Evolutionary conservation across 1,140 invertebrate genomes (phyloP).

Genomic region (Hesperophylax magnus): DNA sequence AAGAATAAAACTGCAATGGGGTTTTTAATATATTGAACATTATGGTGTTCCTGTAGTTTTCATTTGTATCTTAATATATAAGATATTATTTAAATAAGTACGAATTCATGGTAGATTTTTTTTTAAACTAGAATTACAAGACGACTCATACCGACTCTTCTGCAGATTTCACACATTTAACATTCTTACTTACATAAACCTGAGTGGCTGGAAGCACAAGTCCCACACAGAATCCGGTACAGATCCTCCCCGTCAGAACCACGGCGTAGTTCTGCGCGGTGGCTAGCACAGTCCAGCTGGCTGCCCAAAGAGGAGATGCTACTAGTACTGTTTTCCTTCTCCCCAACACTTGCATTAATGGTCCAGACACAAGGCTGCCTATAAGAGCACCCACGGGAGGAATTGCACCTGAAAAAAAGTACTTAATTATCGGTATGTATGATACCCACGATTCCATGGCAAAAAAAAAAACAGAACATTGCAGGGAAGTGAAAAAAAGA

Average conservation of each 20-base stretch:
- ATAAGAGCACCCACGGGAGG: slow-evolving; percentile 70
- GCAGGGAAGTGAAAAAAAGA: too few species aligned
- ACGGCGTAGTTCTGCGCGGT: slow-evolving; percentile 62
- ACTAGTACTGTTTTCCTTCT: slow-evolving; percentile 66
- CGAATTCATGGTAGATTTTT: too few species aligned
- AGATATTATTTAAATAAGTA: too few species aligned
- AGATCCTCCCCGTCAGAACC: slow-evolving; percentile 71
- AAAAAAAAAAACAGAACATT: too few species aligned
- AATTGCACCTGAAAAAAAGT: slow-evolving; percentile 67
- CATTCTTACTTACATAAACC: slow-evolving; percentile 72
- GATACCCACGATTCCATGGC: too few species aligned
- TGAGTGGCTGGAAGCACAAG: slow-evolving; percentile 74
- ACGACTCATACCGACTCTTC: too few species aligned
- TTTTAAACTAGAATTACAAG: too few species aligned
- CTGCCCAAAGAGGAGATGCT: slow-evolving; percentile 69
- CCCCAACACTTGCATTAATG: slow-evolving; percentile 68
- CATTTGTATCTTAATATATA: too few species aligned
- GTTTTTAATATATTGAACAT: too few species aligned
- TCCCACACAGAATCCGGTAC: slow-evolving; percentile 75
- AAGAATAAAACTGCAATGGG: too few species aligned
- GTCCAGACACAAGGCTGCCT: slow-evolving; percentile 69
- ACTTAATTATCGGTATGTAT: background rate
- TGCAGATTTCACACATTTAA: too few species aligned
- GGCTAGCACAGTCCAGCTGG: slow-evolving; percentile 71
- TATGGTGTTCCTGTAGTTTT: too few species aligned